Base-by-base conservation (phyloP, 2,888 invertebrate species). In the Cryptophagus acutangulus region DNA sequence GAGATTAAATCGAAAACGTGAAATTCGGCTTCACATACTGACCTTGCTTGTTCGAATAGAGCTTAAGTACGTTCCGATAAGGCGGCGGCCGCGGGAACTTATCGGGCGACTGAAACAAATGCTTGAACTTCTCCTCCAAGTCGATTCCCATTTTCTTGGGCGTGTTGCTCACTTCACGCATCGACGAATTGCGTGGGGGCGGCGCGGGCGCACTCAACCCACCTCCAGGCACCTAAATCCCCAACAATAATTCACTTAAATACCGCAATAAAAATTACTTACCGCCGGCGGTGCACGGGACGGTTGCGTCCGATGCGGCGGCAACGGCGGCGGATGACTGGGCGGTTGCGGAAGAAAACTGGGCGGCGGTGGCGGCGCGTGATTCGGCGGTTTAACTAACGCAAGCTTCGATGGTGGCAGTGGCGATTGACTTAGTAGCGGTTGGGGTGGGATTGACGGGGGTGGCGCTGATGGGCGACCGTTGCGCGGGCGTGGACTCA, bases 71-170 rank as follows among this genome's bases (percentile, higher is more conserved):
- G 55, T 79, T 75, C 52, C 75, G 71, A 70, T 82, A 87, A 41
- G 78, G 77, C 53, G 80, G 81, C 6, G 88, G 87, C 15, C 71
- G 69, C 5, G 87, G 85, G 68, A 88, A 84, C 51, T 71, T 71
- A 41, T 73, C 68, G 2, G 76, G 63, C 9, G 77, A 67, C 48
- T 75, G 76, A 71, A 87, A 88, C 52, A 75, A 67, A 33, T 78
- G 76, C 17, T 74, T 74, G 68, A 82, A 87, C 43, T 82, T 75
- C 18, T 75, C 70, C 54, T 87, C 87, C 52, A 87, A 73, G 58
- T 87, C 86, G 2, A 67, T 58, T 0, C 54, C 43, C 2, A 13
- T 26, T 17, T 42, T 36, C 31, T 45, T 40, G 24, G 44, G 34
- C 15, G 46, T 44, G 3, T 41, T 40, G n/a, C 51, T 55, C 10